Evolutionary conservation across 1,140 invertebrate genomes (phyloP), one percentile per base, ranked within the genome.

Genomic region (Hyles vespertilio): DNA sequence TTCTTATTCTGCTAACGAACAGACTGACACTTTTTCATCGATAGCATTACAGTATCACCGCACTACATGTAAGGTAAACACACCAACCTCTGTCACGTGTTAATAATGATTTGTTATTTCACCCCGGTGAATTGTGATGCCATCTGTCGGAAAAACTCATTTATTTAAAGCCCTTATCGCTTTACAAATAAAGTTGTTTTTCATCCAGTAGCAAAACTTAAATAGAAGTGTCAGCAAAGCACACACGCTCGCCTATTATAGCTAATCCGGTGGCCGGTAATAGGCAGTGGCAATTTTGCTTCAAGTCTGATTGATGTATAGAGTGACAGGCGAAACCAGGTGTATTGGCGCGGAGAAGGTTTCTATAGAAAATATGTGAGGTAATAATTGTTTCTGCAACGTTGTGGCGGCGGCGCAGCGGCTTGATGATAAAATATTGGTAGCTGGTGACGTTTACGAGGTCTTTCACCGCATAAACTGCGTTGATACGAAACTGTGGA

Each of bases 231-330:
- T 75, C 62, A 69, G 56, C 56, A 49, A 57, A 7, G 9, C 36
- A 49, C 43, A 55, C 59, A 57, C 48, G 50, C 55, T 65, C 47
- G 70, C 69, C 70, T 70, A 73, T 81, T 84, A 77, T 56, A 79
- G 71, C 59, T 70, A 76, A 73, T 75, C 73, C 70, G 56, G 79
- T 80, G 73, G 69, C 63, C 63, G 65, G 68, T 74, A 70, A 67
- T 69, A 52, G 63, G 53, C 67, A 74, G 69, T 73, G 67, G 71
- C 74, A 72, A 77, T 58, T 77, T 74, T 63, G 72, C 70, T 69
- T 69, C 65, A 63, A 59, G 61, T 46, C 59, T 79, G 77, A 84
- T 86, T 86, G 81, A 84, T 84, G 67, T 64, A 85, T 83, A 54
- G 62, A 56, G 57, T 72, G 76, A 74, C 74, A 78, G 65, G 65